Evolutionary conservation across 2,113 vertebrate genomes (phyloP), one percentile per base, ranked within the genome.

Genomic region (Gallinago undulata): DNA sequence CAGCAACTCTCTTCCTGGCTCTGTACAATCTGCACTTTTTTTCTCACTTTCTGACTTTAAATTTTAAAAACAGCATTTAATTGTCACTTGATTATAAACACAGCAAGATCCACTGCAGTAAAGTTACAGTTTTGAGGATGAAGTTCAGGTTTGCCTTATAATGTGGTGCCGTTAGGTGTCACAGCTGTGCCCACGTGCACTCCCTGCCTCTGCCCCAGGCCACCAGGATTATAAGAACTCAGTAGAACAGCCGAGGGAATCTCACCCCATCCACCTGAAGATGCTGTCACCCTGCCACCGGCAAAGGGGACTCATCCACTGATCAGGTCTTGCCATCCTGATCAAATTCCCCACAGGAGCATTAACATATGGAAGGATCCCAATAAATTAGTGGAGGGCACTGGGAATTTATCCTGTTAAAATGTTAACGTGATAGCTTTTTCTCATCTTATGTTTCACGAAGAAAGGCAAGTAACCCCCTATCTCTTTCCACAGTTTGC

Each of bases 281-380:
- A 4, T 15, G 9, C 53, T 77, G 27, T 3, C 67, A 41, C 23
- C 35, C 27, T 17, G 19, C 37, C 66, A 41, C 39, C 7, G 7
- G 13, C 47, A 22, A 43, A 62, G 53, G 41, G 35, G 35, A 39
- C 21, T 57, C 70, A 51, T 5, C 11, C 24, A 4, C 69, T 18
- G 19, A n/a, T 17, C 56, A 47, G 8, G 50, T 9, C 7, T 33
- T 6, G 2, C 14, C 47, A 68, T 47, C 68, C 64, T 21, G 13
- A 18, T 0, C 5, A 1, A 10, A 56, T 28, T 78, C 10, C 56
- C 17, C 66, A 63, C 4, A 4, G 0, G 2, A 31, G 16, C 8
- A 2, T 22, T 57, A 55, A 41, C 23, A 8, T 12, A 10, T 9
- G 16, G 7, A 28, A 63, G n/a, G 15, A n/a, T 41, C 47, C 35